Evolutionary conservation across 2,888 invertebrate genomes (phyloP), one percentile per base, ranked within the genome.

Genomic region (Atherix ibis): DNA sequence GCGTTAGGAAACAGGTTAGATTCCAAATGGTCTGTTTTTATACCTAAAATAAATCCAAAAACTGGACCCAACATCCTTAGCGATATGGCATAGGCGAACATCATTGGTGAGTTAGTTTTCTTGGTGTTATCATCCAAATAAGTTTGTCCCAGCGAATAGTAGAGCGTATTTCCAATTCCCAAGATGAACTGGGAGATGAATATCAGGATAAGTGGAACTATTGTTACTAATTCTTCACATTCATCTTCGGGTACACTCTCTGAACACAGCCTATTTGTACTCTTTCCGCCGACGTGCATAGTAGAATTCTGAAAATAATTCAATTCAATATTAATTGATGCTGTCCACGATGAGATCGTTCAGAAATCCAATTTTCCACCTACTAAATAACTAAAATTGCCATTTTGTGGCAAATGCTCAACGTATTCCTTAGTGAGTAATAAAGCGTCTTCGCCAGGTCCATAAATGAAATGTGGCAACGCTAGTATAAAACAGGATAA

Each of bases 61-160:
- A 69, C 67, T 24, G 75, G 75, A 16, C 61, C 61, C 43, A 56
- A 48, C 54, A 61, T 56, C 29, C 62, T 43, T 34, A 61, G 32
- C 1, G 57, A 46, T 53, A 62, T 56, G 9, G 61, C 61, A 40
- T 55, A 53, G 0, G 58, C 52, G 31, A 76, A 52, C 44, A 75
- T 60, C 44, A 73, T 54, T 1, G 76, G 75, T 1, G 73, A 70
- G 43, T 71, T 70, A 12, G 68, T 69, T 47, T 74, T 72, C 47
- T 72, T 69, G 1, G 73, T 68, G 44, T 75, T 76, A 46, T 77
- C 77, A 49, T 77, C 77, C 44, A 76, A 51, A 49, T 76, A 77
- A 1, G 76, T 70, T 48, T 75, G 70, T 2, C 76, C 76, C 27
- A 77, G 54, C 2, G 72, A 68, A 49, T 69, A 75, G 51, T 73